Evolutionary conservation across 2,113 vertebrate genomes (phyloP).

Genomic region (Passer montanus): DNA sequence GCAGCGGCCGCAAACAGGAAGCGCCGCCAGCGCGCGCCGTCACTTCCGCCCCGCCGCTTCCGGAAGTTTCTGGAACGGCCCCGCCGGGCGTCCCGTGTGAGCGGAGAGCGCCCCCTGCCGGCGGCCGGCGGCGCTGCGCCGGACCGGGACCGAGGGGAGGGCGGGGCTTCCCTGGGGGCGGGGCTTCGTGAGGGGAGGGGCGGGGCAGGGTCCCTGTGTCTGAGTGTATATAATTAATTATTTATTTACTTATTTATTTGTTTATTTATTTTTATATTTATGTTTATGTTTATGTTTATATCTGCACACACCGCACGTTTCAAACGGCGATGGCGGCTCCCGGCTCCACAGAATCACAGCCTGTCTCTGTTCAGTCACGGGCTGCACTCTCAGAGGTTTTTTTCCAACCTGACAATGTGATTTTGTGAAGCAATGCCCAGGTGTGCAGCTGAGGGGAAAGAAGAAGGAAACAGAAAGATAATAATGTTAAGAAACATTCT

Average conservation of each 20-base stretch:
- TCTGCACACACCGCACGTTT: no score
- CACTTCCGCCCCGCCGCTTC: neutral
- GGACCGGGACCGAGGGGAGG: no score
- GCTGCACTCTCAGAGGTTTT: neutral
- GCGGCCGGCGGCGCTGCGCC: no score
- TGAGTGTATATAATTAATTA: no score
- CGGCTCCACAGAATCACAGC: fast-evolving
- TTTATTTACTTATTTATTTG: no score
- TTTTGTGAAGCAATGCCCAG: neutral
- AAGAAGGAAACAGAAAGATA: neutral
- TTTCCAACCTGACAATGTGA: fast-evolving
- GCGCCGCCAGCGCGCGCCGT: neutral
- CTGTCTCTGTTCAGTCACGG: fast-evolving
- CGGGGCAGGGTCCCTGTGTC: neutral
- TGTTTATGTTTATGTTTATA: no score
- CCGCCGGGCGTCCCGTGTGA: neutral
- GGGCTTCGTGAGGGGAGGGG: neutral
- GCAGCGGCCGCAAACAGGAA: neutral
- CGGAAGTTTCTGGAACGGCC: neutral
- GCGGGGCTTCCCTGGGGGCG: neutral
- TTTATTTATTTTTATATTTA: no score
- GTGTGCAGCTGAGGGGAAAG: neutral
- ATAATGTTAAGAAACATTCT: neutral
- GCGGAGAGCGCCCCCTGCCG: neutral
- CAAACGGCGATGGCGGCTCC: fast-evolving